A percentile compares a stretch with the other conserved stretches of the same genome.
These are phyloP conservation scores for Chiloscyllium plagiosum DNA, from an alignment of 2,113 vertebrate genomes.

Conservation along the genomic window DNA sequence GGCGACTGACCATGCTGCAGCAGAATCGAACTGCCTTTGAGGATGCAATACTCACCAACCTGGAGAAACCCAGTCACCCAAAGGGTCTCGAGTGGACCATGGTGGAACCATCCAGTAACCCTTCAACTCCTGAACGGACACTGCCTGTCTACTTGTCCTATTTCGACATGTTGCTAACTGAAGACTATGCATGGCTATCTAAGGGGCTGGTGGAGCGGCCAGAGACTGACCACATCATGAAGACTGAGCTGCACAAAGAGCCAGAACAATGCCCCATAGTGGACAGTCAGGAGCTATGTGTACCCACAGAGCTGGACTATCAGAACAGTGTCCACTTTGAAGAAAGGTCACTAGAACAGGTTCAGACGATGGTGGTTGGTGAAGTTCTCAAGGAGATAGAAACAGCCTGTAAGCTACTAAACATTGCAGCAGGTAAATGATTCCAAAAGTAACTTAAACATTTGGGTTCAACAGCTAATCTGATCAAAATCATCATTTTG, in stretches of 20 bases:
- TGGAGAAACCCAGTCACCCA: constrained; percentile 52
- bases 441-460: background rate
- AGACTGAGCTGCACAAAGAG: constrained; percentile 55
- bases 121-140: constrained; percentile 59
- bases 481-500: background rate
- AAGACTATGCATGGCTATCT: constrained; percentile 65
- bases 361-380: constrained; percentile 92
- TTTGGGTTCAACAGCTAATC: background rate
- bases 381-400: constrained; percentile 97
- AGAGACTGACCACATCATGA: background rate
- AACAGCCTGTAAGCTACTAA: constrained; percentile 91
- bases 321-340: constrained; percentile 64
- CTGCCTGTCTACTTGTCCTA: constrained; percentile 75
- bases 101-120: constrained; percentile 49
- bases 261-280: constrained; percentile 92
- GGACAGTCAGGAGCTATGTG: constrained; percentile 79
- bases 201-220: constrained; percentile 51
- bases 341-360: constrained; percentile 88
- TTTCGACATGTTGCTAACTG: constrained; percentile 77
- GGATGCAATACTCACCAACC: constrained; percentile 54
- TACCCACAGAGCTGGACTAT: constrained; percentile 65
- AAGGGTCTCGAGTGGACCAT: constrained; percentile 60
- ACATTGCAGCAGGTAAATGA: constrained; percentile 76
- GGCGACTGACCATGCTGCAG: constrained; percentile 51
- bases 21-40: constrained; percentile 51